These are phyloP conservation scores for Epinephelus awoara DNA, from an alignment of 2,797 vertebrate species.

Conservation along the genomic window DNA sequence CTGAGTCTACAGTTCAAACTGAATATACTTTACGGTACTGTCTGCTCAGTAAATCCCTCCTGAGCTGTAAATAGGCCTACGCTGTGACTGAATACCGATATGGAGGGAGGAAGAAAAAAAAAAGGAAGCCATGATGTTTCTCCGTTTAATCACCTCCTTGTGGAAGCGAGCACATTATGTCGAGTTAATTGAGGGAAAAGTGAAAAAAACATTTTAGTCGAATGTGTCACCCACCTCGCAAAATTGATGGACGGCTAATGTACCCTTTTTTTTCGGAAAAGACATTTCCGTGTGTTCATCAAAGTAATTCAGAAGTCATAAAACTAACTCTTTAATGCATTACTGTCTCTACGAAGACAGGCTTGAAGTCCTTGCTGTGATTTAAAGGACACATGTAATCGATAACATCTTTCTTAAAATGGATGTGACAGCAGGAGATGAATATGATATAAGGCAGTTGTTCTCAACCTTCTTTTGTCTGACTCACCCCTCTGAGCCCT, in stretches of 20 bases:
- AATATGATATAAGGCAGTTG: not conserved
- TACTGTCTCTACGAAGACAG: slow-evolving; percentile 57
- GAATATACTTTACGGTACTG: slow-evolving; percentile 1
- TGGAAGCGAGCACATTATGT: slow-evolving; percentile 61
- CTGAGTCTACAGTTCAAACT: slow-evolving; percentile 25
- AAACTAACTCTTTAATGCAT: slow-evolving; percentile 66
- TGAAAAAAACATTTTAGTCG: slow-evolving; percentile 58
- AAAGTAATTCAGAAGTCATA: slow-evolving; percentile 74
- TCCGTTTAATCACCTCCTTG: slow-evolving; percentile 60
- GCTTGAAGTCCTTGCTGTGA: slow-evolving; percentile 55
- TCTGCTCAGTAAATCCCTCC: slow-evolving; percentile 40
- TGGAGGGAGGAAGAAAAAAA: not conserved
- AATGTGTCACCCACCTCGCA: slow-evolving; percentile 63
- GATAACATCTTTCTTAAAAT: slow-evolving; percentile 49
- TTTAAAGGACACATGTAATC: slow-evolving; percentile 60
- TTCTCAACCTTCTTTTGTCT: not conserved
- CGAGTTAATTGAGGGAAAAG: slow-evolving; percentile 73
- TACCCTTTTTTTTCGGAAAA: slow-evolving; percentile 47
- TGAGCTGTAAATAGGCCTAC: slow-evolving; percentile 58
- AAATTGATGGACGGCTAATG: slow-evolving; percentile 74
- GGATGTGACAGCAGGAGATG: slow-evolving; percentile 38
- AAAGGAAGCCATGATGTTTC: slow-evolving; percentile 32
- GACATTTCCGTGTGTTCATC: slow-evolving; percentile 67
- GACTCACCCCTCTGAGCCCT: not conserved
- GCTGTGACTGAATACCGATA: slow-evolving; percentile 27